Percentiles rank a stretch among this genome's conserved stretches.
Evolutionary conservation across 2,113 vertebrate species (phyloP).

Genomic region (Pollimyrus isidori): DNA sequence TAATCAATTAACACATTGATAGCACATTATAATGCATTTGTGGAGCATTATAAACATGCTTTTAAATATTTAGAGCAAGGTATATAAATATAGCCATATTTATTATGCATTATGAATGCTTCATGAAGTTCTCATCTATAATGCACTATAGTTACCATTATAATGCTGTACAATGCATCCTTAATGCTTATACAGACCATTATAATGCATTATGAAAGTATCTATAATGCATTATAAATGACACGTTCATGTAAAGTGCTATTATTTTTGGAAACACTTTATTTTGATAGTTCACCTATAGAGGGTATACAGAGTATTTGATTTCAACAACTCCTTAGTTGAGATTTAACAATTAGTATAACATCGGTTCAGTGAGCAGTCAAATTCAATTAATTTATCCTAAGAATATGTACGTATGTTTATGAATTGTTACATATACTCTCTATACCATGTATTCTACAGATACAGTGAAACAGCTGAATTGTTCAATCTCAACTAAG

Average conservation of each 20-base stretch:
- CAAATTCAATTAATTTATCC: neutral
- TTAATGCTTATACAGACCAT: neutral
- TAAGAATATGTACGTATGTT: neutral
- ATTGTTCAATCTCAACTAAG: neutral
- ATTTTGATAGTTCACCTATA: neutral
- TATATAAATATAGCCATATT: neutral
- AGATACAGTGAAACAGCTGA: too few relatives aligned
- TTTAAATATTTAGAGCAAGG: neutral
- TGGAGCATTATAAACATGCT: neutral
- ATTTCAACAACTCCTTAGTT: neutral
- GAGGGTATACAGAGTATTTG: neutral
- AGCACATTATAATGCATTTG: neutral
- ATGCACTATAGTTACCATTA: neutral
- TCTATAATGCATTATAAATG: neutral
- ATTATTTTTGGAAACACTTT: neutral
- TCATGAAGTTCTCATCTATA: neutral
- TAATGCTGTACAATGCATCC: neutral
- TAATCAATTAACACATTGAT: neutral
- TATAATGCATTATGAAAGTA: neutral
- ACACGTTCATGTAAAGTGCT: neutral
- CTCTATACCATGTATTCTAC: neutral
- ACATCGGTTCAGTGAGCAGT: neutral
- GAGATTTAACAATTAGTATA: neutral
- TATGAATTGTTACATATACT: neutral
- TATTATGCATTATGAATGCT: neutral